Evolutionary conservation across 2,113 vertebrate genomes (phyloP).

Genomic region (Notarius quadriscutis): DNA sequence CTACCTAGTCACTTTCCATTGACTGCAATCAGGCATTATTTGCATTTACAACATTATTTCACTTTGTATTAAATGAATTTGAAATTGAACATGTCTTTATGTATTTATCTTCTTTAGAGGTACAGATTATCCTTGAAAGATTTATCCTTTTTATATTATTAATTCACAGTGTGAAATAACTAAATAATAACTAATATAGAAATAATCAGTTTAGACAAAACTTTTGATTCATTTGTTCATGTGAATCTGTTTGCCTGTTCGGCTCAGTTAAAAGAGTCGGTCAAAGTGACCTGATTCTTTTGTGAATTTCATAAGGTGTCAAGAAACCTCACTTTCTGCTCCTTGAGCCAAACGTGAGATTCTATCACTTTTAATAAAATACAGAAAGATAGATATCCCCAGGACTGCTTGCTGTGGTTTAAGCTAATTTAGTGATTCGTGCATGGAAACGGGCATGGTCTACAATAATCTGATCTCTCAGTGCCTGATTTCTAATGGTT

Average conservation of each 20-base stretch:
- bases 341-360: not conserved
- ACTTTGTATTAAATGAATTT: not conserved
- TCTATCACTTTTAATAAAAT: not conserved
- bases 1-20: not conserved
- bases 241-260: not conserved
- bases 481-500: not conserved
- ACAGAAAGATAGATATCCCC: not conserved
- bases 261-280: not conserved
- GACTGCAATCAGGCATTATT: not conserved
- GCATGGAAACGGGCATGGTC: not conserved
- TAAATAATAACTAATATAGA: not conserved
- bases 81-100: not conserved
- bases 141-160: not conserved
- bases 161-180: not conserved
- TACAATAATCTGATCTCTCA: not conserved
- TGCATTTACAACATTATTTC: not conserved
- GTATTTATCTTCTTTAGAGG: not conserved
- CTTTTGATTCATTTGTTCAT: not conserved
- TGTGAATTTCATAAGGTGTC: not conserved
- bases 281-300: not conserved
- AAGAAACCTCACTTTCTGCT: constrained; percentile 15
- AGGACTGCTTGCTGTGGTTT: not conserved
- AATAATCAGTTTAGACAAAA: not conserved
- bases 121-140: not conserved
- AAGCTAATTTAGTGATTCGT: not conserved